These are phyloP conservation scores for Palaemon carinicauda DNA, from an alignment of 1,140 invertebrate genomes.

Conservation along the genomic window DNA sequence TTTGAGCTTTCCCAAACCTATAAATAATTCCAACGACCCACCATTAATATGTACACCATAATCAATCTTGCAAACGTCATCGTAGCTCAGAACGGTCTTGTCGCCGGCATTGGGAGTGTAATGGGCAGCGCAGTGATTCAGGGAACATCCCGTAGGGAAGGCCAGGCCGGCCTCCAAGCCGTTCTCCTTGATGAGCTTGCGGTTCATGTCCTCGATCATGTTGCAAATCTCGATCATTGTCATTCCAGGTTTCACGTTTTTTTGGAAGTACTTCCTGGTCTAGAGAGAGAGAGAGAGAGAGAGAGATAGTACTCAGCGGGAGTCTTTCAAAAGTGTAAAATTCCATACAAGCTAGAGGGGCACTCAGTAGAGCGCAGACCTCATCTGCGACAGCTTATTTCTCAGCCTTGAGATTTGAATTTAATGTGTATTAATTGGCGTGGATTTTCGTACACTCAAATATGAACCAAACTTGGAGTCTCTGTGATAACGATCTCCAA, in stretches of 20 bases:
- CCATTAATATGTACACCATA: slow-evolving; percentile 99
- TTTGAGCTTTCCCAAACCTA: no score
- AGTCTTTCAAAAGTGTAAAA: no score
- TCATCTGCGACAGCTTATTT: no score
- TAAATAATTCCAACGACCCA: no score
- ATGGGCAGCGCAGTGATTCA: slow-evolving; percentile 99
- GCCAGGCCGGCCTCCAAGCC: slow-evolving; percentile 95
- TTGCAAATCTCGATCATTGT: slow-evolving; percentile 99
- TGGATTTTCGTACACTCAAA: no score
- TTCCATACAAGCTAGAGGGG: no score
- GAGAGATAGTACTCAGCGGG: no score
- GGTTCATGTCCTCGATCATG: slow-evolving; percentile 90
- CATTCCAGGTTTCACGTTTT: slow-evolving; percentile 97
- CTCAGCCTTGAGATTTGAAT: no score
- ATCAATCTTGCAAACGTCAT: slow-evolving; percentile 99
- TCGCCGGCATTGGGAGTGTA: slow-evolving; percentile 99
- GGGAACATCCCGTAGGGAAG: slow-evolving; percentile 98
- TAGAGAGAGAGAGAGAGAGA: slow-evolving; percentile 65
- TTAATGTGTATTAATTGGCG: no score
- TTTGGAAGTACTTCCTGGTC: slow-evolving; percentile 89
- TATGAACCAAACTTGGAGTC: no score
- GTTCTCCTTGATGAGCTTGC: slow-evolving; percentile 93
- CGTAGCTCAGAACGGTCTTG: slow-evolving; percentile 91
- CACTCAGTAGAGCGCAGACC: no score
- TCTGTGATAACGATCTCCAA: no score